Evolutionary conservation across 2,797 vertebrate species (phyloP), one percentile per base, ranked within the genome.

Genomic region (Novumbra hubbsi): DNA sequence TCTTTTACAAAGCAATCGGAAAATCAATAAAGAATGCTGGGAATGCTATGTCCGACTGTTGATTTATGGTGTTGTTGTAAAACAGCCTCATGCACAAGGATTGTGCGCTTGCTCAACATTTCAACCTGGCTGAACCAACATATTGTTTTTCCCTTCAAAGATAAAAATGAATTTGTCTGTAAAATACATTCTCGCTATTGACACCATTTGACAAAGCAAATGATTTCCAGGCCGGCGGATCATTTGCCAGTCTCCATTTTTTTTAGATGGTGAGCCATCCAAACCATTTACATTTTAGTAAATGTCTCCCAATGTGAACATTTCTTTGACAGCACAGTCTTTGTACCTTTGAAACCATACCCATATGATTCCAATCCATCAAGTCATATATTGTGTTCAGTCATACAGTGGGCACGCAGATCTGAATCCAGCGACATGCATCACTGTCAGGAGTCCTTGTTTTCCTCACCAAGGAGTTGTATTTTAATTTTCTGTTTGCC

Each of bases 391-490:
- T 67, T 60, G 41, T 38, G 75, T 73, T 77, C 70, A 70, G 38
- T 73, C 67, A 73, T 72, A 73, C 70, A 70, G 30, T 73, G 71
- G 72, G 34, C 68, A 67, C 48, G n/a, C 28, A 55, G 57, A 30
- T 65, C 73, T 68, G 71, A 81, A 76, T 30, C 55, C 7, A n/a
- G 68, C 76, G 60, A 76, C 48, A 7, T 0, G 79, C 64, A 79
- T 79, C 84, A 84, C 83, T 85, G 81, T 73, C 72, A 74, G 2
- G 71, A n/a, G n/a, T n/a, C n/a, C n/a, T n/a, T n/a, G n/a, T 19
- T 8, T 63, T 30, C 55, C 77, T 4, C 80, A 32, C 5, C 32
- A 32, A 32, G 32, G 32, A 32, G 32, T 32, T 2, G 2, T 32
- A 32, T 32, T 32, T 79, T 77, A 78, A 68, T 80, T 72, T 71